These are phyloP conservation scores for Nephrotoma guestfalica DNA, from an alignment of 2,888 invertebrate genomes.

Conservation along the genomic window DNA sequence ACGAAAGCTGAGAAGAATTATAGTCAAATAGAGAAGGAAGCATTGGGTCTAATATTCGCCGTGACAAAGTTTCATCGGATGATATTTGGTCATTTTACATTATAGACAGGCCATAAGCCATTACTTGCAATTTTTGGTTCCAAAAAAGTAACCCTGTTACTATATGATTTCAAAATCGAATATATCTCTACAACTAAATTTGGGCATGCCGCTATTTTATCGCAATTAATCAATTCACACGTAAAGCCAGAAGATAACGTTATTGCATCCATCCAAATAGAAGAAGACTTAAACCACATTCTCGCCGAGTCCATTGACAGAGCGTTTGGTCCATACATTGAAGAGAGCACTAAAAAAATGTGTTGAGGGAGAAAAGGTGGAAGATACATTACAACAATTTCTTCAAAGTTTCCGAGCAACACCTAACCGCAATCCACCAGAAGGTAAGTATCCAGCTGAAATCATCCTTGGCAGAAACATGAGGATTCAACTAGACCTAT, in stretches of 20 bases:
- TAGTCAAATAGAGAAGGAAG: too few species aligned
- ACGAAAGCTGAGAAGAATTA: too few species aligned
- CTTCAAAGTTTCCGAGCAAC: background rate
- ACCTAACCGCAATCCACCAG: background rate
- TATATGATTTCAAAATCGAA: too few species aligned
- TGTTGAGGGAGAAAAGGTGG: background rate
- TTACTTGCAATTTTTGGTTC: too few species aligned
- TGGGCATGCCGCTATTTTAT: too few species aligned
- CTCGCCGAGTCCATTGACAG: background rate
- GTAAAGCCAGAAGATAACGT: background rate
- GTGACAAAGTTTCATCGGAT: too few species aligned
- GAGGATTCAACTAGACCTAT: background rate
- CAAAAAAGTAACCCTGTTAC: too few species aligned
- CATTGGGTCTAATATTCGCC: too few species aligned
- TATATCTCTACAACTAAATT: too few species aligned
- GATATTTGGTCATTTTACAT: too few species aligned
- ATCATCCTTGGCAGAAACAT: background rate
- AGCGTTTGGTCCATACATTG: background rate
- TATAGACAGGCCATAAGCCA: too few species aligned
- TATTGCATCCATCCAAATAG: background rate
- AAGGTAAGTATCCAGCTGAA: background rate
- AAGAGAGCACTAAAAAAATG: background rate
- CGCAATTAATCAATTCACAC: too few species aligned
- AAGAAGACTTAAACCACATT: background rate
- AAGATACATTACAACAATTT: background rate